Evolutionary conservation across 1,140 invertebrate genomes (phyloP).

Genomic region (Drosophila triauraria): DNA sequence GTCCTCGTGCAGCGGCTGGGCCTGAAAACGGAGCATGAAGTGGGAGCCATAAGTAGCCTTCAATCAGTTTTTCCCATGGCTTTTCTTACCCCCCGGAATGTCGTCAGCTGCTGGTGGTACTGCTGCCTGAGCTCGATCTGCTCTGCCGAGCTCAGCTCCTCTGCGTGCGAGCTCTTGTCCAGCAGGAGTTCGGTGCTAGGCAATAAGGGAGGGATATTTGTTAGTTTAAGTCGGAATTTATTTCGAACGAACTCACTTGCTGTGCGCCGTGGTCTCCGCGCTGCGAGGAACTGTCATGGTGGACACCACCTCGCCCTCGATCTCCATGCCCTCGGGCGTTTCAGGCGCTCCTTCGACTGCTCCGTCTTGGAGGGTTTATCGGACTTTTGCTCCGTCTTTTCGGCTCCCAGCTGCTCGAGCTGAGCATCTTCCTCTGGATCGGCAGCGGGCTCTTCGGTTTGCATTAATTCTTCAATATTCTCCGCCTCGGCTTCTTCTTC

Average conservation of each 20-base stretch:
- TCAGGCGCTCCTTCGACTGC: constrained; percentile 82
- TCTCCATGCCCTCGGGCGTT: constrained; percentile 86
- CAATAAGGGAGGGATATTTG: not conserved
- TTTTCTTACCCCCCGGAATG: constrained; percentile 59
- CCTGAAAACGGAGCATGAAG: constrained; percentile 14
- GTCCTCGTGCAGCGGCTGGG: constrained; percentile 70
- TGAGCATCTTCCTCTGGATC: constrained; percentile 85
- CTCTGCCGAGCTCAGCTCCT: constrained; percentile 68
- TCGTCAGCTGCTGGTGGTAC: constrained; percentile 73
- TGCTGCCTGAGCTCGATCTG: constrained; percentile 71
- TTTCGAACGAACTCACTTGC: constrained; percentile 83
- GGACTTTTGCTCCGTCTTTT: constrained; percentile 86
- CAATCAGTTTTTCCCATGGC: no score
- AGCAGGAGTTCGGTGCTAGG: constrained; percentile 70
- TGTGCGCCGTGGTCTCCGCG: constrained; percentile 89
- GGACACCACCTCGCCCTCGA: constrained; percentile 91
- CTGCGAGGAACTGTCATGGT: constrained; percentile 90
- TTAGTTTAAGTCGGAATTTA: not conserved
- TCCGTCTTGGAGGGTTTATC: constrained; percentile 86
- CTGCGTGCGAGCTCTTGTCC: constrained; percentile 59
- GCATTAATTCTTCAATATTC: constrained; percentile 84
- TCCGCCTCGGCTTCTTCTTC: constrained; percentile 87
- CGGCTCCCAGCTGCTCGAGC: constrained; percentile 86
- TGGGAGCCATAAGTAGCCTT: not conserved
- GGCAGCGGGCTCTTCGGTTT: constrained; percentile 55